Evolutionary conservation across 2,888 invertebrate genomes (phyloP), one percentile per base, ranked within the genome.

Genomic region (Drosophila paranaensis): DNA sequence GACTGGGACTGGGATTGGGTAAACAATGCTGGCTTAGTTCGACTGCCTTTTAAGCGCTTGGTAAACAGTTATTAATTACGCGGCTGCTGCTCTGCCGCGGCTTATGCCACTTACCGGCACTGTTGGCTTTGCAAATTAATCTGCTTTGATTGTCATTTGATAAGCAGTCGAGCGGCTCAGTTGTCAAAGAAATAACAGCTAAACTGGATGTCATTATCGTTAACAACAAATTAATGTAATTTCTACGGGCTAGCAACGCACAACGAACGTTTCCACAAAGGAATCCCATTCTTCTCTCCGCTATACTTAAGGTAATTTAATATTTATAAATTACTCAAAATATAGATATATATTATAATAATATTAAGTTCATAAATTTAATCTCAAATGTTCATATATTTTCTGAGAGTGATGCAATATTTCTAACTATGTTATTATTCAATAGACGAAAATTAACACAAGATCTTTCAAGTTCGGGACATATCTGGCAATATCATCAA

Each of bases 61-160:
- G 82, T 75, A 84, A 85, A 85, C 85, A 88, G 85, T 85, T 88
- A 85, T 85, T 85, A 85, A 85, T 88, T 85, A 85, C 69, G 58
- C 67, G 57, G 42, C 71, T 71, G 71, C 61, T 57, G 68, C 71
- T 75, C 70, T 63, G 62, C 45, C 60, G 51, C 56, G 71, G 84
- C 77, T 80, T 87, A 67, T 46, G 60, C 68, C 81, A 83, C 71
- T 75, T 81, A 78, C 74, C 78, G 78, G 55, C 56, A 45, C 54
- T 60, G 60, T 61, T 66, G 78, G 58, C 72, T 84, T 77, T 50
- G 70, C 54, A 66, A 73, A 83, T 86, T 86, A 88, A 88, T 77
- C 85, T 80, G 82, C 71, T 83, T 78, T 88, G 86, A 88, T 82
- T 86, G 85, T 80, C 83, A 78, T 77, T 77, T 71, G 81, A 82